A percentile compares a stretch with the other conserved stretches of the same genome.
Conservation (phyloP, 2,888 invertebrate species). For the Lacanobia wlatinum region DNA sequence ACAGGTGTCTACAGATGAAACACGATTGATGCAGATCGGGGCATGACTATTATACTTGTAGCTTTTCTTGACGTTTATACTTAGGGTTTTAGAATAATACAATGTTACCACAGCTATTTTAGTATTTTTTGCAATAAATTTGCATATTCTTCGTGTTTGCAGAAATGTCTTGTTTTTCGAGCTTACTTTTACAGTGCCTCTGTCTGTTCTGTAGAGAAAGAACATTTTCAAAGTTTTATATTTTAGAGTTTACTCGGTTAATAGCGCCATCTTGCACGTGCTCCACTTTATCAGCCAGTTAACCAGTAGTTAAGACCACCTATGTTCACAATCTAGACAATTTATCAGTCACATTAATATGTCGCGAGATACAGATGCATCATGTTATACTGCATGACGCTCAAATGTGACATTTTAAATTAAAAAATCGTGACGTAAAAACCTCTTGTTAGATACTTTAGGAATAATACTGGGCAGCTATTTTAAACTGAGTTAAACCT, state of each 20-base stretch:
- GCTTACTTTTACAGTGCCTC: too few relatives aligned
- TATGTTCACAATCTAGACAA: constrained; percentile 78
- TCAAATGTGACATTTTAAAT: constrained; percentile 64
- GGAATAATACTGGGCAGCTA: neutral
- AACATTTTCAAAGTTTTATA: neutral
- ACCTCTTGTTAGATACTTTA: constrained; percentile 18
- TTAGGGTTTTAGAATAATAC: neutral
- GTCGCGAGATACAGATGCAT: constrained; percentile 50
- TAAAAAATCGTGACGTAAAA: constrained; percentile 72
- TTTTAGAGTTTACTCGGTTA: constrained; percentile 11
- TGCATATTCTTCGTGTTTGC: neutral
- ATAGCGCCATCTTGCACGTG: constrained; percentile 72
- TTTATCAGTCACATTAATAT: constrained; percentile 80
- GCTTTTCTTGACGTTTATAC: neutral
- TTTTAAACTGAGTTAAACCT: neutral
- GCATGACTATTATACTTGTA: constrained; percentile 8
- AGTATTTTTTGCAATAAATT: too few relatives aligned
- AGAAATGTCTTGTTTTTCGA: neutral
- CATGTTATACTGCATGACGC: constrained; percentile 59
- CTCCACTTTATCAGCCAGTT: constrained; percentile 65
- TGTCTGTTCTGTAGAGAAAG: neutral
- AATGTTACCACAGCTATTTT: too few relatives aligned
- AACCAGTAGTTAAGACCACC: constrained; percentile 83
- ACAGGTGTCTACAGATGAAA: constrained; percentile 15
- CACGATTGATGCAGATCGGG: neutral